Evolutionary conservation across 2,888 invertebrate genomes (phyloP), one percentile per base, ranked within the genome.

Genomic region (Temnothorax rugatulus): DNA sequence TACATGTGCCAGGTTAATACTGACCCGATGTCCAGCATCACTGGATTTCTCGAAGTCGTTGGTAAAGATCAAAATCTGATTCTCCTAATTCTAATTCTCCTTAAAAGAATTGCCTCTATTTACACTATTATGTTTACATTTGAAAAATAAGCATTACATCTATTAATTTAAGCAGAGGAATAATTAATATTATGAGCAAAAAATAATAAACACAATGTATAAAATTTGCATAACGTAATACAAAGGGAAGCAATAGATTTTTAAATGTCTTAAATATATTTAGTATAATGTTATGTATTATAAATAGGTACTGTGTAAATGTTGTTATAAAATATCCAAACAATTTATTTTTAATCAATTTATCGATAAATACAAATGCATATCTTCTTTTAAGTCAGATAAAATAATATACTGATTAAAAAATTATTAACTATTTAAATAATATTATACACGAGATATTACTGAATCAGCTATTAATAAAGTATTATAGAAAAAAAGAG

Each of bases 1-100:
- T 95, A 95, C 91, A 95, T 95, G 95, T 95, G 95, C 88, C 94
- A 94, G 86, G 93, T 95, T 29, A 95, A 95, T 90, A 96, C 95
- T 29, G 95, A 95, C 84, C 96, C 96, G 25, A 96, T 96, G 96
- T 95, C 95, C 89, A 95, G 95, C 90, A 95, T 95, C 90, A 94
- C 94, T 73, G 95, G 95, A 81, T 95, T 95, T 91, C 94, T 96
- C 71, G 95, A 96, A 91, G 95, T 96, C 77, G 95, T 95, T 64
- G 96, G 96, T 96, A 93, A 95, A 64, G 41, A 75, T 29, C 57
- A 50, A 75, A 4, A 66, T 52, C 21, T 59, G 29, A 29, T 29
- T 29, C 4, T 29, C 29, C 29, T 29, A 29, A 29, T 29, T 66
- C 18, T 68, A 66, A 69, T 69, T 59, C 4, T 69, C 11, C 2